Evolutionary conservation across 2,888 invertebrate species (phyloP), one percentile per base, ranked within the genome.

Genomic region (Crepidodera aurea): DNA sequence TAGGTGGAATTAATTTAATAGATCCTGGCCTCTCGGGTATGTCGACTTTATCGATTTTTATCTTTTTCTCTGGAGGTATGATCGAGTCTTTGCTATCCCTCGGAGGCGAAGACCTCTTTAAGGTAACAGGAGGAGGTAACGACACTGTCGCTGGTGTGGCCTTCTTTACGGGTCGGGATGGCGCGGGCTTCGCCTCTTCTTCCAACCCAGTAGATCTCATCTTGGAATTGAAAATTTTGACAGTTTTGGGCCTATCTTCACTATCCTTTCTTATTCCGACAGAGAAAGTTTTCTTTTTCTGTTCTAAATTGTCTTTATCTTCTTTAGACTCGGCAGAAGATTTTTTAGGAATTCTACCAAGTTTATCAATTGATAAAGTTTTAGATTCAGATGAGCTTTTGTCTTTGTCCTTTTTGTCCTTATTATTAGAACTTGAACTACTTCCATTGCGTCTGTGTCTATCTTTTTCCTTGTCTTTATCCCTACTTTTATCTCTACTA

Each of bases 201-300:
- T 92, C 93, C 55, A 96, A 81, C 32, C 95, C 96, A 73, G 94
- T 95, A 51, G 94, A 94, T 69, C 96, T 87, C 83, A 96, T 94
- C 82, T 93, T 94, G 0, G 94, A 92, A 81, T 94, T 90, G 78
- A 90, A 94, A 12, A 92, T 91, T 85, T 96, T 96, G 0, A 95
- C 96, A 34, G 96, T 96, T 82, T 94, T 94, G 2, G 93, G 90
- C 73, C 94, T 84, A 55, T 83, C 87, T 53, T 88, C 86, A 69
- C 88, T 88, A 63, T 85, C 86, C 80, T 90, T 91, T 64, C 92
- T 84, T 57, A 90, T 88, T 84, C 93, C 93, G 71, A 93, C 91
- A 0, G 92, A 92, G 79, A 92, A 91, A 1, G 92, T 91, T 71
- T 89, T 89, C 32, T 66, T 58, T 75, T 85, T 70, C 60, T 77